Percentiles rank a stretch among this genome's conserved stretches.
Evolutionary conservation across 2,888 invertebrate species (phyloP).

Genomic region (Homarus gammarus): DNA sequence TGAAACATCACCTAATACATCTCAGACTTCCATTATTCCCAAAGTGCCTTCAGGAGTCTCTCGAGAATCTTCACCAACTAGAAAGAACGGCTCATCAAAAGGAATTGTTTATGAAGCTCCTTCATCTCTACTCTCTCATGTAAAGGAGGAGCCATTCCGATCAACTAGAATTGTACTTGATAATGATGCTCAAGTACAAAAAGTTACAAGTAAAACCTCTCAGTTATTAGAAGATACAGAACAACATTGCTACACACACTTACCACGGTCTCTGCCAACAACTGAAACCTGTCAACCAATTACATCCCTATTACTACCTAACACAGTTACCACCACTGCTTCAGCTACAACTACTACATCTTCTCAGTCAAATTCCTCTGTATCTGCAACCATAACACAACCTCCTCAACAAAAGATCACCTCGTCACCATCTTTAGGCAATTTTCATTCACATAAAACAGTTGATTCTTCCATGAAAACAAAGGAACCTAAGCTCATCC

Average conservation of each 20-base stretch:
- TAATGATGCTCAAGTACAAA: neutral
- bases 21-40: neutral
- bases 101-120: neutral
- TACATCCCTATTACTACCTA: neutral
- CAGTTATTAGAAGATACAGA: neutral
- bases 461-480: neutral
- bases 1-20: neutral
- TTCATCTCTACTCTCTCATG: neutral
- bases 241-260: neutral
- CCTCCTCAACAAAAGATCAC: neutral
- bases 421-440: neutral
- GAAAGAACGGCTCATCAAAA: neutral
- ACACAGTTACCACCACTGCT: neutral
- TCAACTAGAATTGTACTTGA: neutral
- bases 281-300: neutral
- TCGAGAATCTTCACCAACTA: neutral
- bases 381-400: neutral
- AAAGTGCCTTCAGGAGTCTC: neutral
- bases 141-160: neutral
- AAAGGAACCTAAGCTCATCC: neutral
- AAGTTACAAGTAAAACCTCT: neutral
- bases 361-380: neutral
- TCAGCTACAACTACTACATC: neutral
- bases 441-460: neutral
- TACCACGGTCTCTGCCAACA: neutral